Evolutionary conservation across 2,797 vertebrate species (phyloP).

Genomic region (Urocyon cinereoargenteus): DNA sequence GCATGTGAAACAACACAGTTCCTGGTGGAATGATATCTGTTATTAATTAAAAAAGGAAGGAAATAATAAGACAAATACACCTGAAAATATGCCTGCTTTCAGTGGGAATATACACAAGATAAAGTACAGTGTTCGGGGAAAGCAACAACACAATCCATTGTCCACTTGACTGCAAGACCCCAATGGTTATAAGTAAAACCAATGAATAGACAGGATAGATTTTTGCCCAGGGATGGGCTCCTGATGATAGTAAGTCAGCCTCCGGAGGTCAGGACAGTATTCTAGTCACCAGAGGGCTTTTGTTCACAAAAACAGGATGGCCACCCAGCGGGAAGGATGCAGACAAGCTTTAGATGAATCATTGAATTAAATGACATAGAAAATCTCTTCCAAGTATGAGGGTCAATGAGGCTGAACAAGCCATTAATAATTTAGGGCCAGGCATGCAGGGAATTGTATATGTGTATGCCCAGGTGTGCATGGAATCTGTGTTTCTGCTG

Average conservation of each 20-base stretch:
- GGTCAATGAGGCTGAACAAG: constrained; percentile 53
- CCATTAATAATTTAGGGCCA: constrained; percentile 65
- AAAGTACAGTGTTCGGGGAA: not conserved
- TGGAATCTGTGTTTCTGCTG: not conserved
- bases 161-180: not conserved
- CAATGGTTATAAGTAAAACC: not conserved
- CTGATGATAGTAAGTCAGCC: not conserved
- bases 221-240: not conserved
- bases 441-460: not conserved
- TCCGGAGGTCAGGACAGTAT: not conserved
- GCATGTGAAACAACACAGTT: not conserved
- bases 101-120: not conserved
- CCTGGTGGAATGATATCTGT: not conserved
- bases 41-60: not conserved
- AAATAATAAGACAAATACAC: not conserved
- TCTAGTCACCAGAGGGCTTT: constrained; percentile 29
- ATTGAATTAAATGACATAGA: constrained; percentile 41
- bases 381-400: constrained; percentile 56
- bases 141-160: constrained; percentile 5
- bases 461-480: not conserved
- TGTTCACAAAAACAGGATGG: constrained; percentile 29
- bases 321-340: not conserved
- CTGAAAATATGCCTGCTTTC: not conserved
- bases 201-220: not conserved
- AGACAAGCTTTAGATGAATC: constrained; percentile 12